Evolutionary conservation across 2,797 vertebrate genomes (phyloP), one percentile per base, ranked within the genome.

Genomic region (Mormyrus hasselquistii): DNA sequence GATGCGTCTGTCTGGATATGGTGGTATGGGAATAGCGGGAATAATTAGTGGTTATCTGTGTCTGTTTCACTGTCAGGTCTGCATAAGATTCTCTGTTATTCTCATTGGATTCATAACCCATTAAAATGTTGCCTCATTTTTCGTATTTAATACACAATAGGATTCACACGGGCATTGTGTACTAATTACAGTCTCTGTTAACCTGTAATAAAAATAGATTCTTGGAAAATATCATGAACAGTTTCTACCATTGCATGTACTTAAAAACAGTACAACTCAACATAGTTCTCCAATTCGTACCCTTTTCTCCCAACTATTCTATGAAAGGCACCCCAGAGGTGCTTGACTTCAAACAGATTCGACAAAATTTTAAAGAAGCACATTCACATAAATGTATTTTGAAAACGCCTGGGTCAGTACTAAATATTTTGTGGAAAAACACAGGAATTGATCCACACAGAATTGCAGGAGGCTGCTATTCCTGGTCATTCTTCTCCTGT

Each of bases 51-150:
- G 93, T 94, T 96, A 94, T 95, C 94, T 92, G 92, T 93, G 94
- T 94, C 94, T 92, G 94, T 96, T 94, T 95, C 92, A 90, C 92
- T 94, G 93, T 94, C 94, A 94, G 90, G 93, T 94, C 94, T 94
- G 91, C 91, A 92, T 94, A 94, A 94, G 93, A 93, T 89, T 91
- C 93, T 94, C 91, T 85, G 93, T 92, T 95, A 95, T 96, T 96
- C 95, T 95, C 93, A 95, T 96, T 96, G 95, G 94, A 94, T 93
- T 94, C 95, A 93, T 94, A 94, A 95, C 92, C 94, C 94, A 94
- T 94, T 94, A 93, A 95, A 95, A 93, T 95, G 95, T 95, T 94
- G 94, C 94, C 93, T 93, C 94, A 92, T 92, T 92, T 53, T 91
- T 92, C 89, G 92, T 93, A 92, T 92, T 92, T 93, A 38, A 91